Percentiles rank a stretch among this genome's conserved stretches.
These are phyloP conservation scores for Eupleurogrammus muticus DNA, from an alignment of 2,797 vertebrate species.

Conservation along the genomic window DNA sequence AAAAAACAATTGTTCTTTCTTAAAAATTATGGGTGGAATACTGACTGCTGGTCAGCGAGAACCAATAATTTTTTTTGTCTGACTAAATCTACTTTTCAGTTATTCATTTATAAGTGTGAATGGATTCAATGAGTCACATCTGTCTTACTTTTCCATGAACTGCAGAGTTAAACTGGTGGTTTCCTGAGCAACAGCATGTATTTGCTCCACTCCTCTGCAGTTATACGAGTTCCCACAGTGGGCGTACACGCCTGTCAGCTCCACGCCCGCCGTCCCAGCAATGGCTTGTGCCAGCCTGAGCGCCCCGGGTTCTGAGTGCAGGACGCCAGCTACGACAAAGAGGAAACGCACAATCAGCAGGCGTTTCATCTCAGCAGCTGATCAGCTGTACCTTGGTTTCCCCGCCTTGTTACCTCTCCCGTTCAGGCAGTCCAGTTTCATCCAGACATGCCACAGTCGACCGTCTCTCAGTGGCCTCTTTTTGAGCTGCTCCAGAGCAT, in stretches of 20 bases:
- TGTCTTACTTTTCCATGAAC: constrained; percentile 85
- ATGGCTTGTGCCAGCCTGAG: constrained; percentile 81
- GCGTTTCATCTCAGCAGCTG: background rate
- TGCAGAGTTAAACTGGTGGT: constrained; percentile 77
- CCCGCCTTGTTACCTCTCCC: constrained; percentile 80
- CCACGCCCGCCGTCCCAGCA: constrained; percentile 66
- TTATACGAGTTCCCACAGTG: constrained; percentile 90
- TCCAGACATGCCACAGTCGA: constrained; percentile 86
- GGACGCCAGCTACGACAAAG: constrained; percentile 79
- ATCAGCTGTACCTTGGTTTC: background rate
- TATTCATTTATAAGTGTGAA: background rate
- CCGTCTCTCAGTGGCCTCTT: constrained; percentile 67
- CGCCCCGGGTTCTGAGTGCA: constrained; percentile 75
- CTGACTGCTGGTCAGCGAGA: too few species aligned
- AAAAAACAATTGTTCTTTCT: background rate
- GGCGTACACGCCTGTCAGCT: constrained; percentile 86
- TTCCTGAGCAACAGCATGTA: constrained; percentile 82
- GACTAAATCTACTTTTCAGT: too few species aligned
- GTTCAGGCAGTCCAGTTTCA: constrained; percentile 89
- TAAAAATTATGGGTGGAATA: too few species aligned
- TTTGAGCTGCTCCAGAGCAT: constrained; percentile 78
- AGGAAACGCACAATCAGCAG: constrained; percentile 6
- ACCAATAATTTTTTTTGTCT: too few species aligned
- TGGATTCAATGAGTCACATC: background rate
- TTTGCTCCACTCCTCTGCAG: constrained; percentile 78